Percentiles rank a stretch among this genome's conserved stretches.
phyloP scores from a whole-genome alignment of 30 jellyfish, hydroid and myxozoan species.

The Turritopsis rubra region DNA sequence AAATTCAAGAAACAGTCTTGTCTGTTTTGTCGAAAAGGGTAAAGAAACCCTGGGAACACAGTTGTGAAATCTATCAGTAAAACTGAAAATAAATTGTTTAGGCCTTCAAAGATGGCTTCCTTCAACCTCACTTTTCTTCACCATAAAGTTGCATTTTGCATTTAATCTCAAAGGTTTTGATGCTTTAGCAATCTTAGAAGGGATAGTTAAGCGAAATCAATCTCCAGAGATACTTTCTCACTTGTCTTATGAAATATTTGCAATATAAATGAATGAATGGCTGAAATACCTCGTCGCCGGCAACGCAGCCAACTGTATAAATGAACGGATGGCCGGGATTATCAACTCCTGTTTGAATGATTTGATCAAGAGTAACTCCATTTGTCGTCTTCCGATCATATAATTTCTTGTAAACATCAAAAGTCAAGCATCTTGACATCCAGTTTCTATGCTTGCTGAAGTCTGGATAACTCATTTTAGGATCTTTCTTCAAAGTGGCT shows the following conservation, averaged over 20 bases:
- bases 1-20: too few relatives aligned
- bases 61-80: too few relatives aligned
- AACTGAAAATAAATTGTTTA: too few relatives aligned
- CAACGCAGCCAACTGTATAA: conserved; percentile 80
- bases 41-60: too few relatives aligned
- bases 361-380: conserved; percentile 78
- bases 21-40: too few relatives aligned
- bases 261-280: neutral
- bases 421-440: conserved; percentile 77
- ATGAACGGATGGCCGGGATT: conserved; percentile 91
- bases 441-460: conserved; percentile 54
- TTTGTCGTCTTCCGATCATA: conserved; percentile 40
- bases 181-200: too few relatives aligned
- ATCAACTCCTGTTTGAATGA: conserved; percentile 90
- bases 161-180: too few relatives aligned
- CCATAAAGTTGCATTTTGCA: too few relatives aligned
- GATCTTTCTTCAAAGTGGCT: neutral
- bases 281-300: conserved; percentile 82
- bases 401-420: conserved; percentile 48
- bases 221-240: too few relatives aligned
- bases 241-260: neutral
- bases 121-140: too few relatives aligned
- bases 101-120: too few relatives aligned
- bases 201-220: too few relatives aligned
- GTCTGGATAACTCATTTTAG: conserved; percentile 51